phyloP scores from a whole-genome alignment of 2,113 vertebrate species.

The Edolisoma coerulescens region DNA sequence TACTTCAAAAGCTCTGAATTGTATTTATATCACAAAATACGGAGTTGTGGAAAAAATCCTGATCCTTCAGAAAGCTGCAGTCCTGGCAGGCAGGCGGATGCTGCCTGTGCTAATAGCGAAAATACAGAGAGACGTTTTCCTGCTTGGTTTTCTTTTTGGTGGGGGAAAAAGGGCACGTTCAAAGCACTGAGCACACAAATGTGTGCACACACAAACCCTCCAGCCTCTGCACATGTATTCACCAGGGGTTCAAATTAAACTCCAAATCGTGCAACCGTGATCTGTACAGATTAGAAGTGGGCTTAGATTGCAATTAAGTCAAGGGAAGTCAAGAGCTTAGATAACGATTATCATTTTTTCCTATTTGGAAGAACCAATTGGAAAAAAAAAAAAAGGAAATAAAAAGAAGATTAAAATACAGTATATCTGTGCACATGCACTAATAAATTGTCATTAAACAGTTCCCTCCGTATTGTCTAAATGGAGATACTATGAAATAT shows the following conservation, averaged over 20 bases:
- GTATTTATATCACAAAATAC: background rate
- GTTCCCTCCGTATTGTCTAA: background rate
- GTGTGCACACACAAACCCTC: background rate
- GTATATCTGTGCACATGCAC: background rate
- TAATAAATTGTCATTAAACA: conserved; percentile 45
- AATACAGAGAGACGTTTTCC: background rate
- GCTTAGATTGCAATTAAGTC: conserved; percentile 68
- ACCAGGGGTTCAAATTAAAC: conserved; percentile 55
- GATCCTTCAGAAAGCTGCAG: background rate
- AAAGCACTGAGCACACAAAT: background rate
- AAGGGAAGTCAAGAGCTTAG: conserved; percentile 63
- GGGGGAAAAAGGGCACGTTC: background rate
- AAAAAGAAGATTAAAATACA: background rate
- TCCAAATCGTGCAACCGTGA: conserved; percentile 37
- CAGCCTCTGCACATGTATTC: background rate
- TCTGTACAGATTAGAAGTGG: conserved; percentile 58
- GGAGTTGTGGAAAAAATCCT: background rate
- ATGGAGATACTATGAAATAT: conserved; percentile 8
- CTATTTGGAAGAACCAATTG: conserved; percentile 14
- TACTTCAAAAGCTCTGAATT: background rate
- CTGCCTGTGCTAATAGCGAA: background rate
- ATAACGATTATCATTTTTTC: conserved; percentile 47
- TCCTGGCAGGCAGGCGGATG: background rate
- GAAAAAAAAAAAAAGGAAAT: background rate
- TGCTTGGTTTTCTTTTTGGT: background rate